These are phyloP conservation scores for Chrysodeixis includens DNA, from an alignment of 2,888 invertebrate genomes.

Conservation along the genomic window DNA sequence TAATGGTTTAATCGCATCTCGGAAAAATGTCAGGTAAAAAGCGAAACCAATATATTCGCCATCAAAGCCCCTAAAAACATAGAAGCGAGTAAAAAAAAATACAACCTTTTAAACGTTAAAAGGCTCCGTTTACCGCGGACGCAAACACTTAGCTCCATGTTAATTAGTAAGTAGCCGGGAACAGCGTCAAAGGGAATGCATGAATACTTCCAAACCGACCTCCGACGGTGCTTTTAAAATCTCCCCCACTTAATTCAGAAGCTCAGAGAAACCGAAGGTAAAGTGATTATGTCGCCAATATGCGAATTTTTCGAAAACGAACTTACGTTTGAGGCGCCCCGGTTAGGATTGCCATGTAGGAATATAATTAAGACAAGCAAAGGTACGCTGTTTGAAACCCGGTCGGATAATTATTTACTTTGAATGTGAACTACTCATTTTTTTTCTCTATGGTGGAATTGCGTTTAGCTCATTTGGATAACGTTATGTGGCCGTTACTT, in stretches of 20 bases:
- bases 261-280: conserved; percentile 86
- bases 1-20: conserved; percentile 78
- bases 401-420: conserved; percentile 32
- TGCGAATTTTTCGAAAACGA: conserved; percentile 79
- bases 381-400: conserved; percentile 42
- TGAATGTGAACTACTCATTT: conserved; percentile 17
- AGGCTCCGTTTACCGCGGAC: conserved; percentile 88
- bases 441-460: conserved; percentile 4
- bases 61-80: conserved; percentile 85
- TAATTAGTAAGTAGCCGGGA: conserved; percentile 88
- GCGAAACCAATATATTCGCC: conserved; percentile 81
- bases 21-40: conserved; percentile 81
- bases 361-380: conserved; percentile 53
- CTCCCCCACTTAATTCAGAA: conserved; percentile 82
- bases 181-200: conserved; percentile 89
- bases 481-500: background rate
- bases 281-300: conserved; percentile 86
- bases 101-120: conserved; percentile 87
- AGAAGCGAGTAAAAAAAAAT: conserved; percentile 78
- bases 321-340: conserved; percentile 63
- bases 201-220: conserved; percentile 86
- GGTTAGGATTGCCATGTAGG: conserved; percentile 44
- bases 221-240: conserved; percentile 86
- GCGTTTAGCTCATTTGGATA: conserved; percentile 5
- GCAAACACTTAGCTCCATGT: conserved; percentile 88